Evolutionary conservation across 2,888 invertebrate genomes (phyloP).

Genomic region (Habroteleia sp.): DNA sequence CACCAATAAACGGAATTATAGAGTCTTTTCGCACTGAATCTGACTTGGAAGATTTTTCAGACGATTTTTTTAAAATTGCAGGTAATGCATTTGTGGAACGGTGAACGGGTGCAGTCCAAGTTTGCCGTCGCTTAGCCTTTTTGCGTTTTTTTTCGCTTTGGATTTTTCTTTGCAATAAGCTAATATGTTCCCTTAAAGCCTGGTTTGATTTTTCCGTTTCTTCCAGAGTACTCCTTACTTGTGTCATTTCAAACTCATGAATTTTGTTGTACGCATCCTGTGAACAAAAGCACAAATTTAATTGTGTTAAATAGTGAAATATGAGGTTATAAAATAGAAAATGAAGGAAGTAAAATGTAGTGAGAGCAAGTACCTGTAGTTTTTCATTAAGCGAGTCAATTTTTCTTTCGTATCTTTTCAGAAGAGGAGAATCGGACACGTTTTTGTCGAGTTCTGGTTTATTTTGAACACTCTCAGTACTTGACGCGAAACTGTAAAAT

Average conservation of each 20-base stretch:
- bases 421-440: constrained; percentile 86
- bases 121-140: constrained; percentile 70
- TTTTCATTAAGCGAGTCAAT: constrained; percentile 84
- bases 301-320: too few species aligned
- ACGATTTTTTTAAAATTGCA: constrained; percentile 67
- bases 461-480: constrained; percentile 91
- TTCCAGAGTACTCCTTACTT: constrained; percentile 72
- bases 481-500: constrained; percentile 92
- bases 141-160: constrained; percentile 56
- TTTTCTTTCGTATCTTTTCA: constrained; percentile 86
- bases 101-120: constrained; percentile 73
- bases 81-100: constrained; percentile 50
- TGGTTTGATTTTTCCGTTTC: constrained; percentile 74
- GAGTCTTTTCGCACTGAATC: constrained; percentile 66
- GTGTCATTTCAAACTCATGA: constrained; percentile 68
- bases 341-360: too few species aligned
- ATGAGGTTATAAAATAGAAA: too few species aligned
- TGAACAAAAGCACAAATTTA: background rate
- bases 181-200: constrained; percentile 75
- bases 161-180: constrained; percentile 70
- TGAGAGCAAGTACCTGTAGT: constrained; percentile 83
- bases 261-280: constrained; percentile 43
- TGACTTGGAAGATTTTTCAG: background rate
- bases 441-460: constrained; percentile 90
- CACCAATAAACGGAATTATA: constrained; percentile 75